These are phyloP conservation scores for Lampropteryx suffumata DNA, from an alignment of 2,888 invertebrate species.

Conservation along the genomic window DNA sequence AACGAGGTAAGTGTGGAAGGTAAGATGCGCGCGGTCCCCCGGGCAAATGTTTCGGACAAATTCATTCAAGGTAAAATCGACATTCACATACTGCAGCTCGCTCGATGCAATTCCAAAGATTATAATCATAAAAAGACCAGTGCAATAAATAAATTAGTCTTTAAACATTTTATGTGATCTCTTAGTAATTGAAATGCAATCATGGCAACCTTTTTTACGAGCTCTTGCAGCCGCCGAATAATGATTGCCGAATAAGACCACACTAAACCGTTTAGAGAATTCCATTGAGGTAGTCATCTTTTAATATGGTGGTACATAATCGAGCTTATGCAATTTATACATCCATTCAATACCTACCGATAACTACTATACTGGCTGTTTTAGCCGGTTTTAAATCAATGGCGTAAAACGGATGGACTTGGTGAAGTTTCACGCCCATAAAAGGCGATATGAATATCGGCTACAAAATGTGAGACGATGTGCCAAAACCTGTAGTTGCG, in stretches of 20 bases:
- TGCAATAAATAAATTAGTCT: constrained; percentile 16
- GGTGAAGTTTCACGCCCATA: constrained; percentile 61
- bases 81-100: neutral
- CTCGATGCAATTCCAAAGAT: neutral
- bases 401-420: constrained; percentile 3
- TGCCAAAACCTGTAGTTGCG: constrained; percentile 72
- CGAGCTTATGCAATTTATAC: constrained; percentile 27
- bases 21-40: constrained; percentile 38
- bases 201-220: constrained; percentile 21
- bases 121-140: constrained; percentile 23
- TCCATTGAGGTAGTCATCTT: constrained; percentile 18
- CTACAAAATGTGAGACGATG: constrained; percentile 60
- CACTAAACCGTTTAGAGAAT: constrained; percentile 22
- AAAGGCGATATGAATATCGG: constrained; percentile 47
- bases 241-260: constrained; percentile 9
- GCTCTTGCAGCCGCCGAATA: constrained; percentile 23
- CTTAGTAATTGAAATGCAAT: constrained; percentile 21
- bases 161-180: constrained; percentile 10
- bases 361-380: constrained; percentile 11
- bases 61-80: neutral
- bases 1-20: constrained; percentile 52
- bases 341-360: constrained; percentile 23
- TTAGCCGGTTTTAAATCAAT: constrained; percentile 26
- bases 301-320: constrained; percentile 14
- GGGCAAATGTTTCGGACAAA: constrained; percentile 26